Percentiles rank a stretch among this genome's conserved stretches.
These are phyloP conservation scores for Dreissena polymorpha DNA, from an alignment of 1,140 invertebrate genomes.

Conservation along the genomic window DNA sequence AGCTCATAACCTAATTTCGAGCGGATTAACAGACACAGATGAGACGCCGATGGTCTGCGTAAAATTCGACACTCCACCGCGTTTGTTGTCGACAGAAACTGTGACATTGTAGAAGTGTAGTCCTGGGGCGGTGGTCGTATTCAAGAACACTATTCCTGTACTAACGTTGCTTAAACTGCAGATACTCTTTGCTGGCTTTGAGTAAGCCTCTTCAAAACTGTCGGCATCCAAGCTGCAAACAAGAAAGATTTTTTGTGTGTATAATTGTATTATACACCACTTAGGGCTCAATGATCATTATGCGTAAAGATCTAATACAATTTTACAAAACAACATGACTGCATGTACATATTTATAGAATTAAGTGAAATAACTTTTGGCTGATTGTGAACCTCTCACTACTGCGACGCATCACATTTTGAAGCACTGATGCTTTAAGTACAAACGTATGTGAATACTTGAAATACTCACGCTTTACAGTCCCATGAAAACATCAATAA, in stretches of 20 bases:
- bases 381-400: too few species aligned
- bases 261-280: too few species aligned
- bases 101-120: constrained; percentile 17
- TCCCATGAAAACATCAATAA: too few species aligned
- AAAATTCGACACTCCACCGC: constrained; percentile 1
- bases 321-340: not conserved
- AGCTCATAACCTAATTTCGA: not conserved
- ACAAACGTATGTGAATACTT: too few species aligned
- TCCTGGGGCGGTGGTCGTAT: not conserved
- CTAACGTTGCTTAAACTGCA: not conserved
- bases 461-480: too few species aligned
- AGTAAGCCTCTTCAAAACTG: not conserved
- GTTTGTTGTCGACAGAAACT: constrained; percentile 27
- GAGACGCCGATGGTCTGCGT: constrained; percentile 14
- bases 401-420: too few species aligned
- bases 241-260: too few species aligned
- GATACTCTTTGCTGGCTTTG: not conserved
- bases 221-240: not conserved
- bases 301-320: too few species aligned
- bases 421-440: too few species aligned
- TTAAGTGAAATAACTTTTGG: too few species aligned
- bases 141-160: not conserved
- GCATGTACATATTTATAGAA: not conserved
- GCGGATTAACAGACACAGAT: not conserved
- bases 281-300: too few species aligned